Evolutionary conservation across 2,888 invertebrate species (phyloP).

Genomic region (Meandrusa payeni): DNA sequence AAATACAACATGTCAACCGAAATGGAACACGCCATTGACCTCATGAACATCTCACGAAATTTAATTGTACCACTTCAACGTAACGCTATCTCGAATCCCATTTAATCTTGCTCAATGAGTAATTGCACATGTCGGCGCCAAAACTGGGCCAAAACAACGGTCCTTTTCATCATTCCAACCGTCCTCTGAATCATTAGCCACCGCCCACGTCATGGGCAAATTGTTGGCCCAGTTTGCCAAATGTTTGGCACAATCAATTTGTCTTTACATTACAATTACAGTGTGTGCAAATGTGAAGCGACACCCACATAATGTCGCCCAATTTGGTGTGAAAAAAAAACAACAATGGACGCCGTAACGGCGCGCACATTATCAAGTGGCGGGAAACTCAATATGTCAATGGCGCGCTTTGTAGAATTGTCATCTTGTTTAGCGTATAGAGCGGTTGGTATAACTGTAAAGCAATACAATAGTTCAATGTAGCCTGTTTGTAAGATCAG

Average conservation of each 20-base stretch:
- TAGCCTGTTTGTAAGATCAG: too few relatives aligned
- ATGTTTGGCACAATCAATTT: constrained; percentile 70
- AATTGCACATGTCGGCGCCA: constrained; percentile 34
- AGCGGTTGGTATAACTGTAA: constrained; percentile 17
- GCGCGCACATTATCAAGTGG: constrained; percentile 46
- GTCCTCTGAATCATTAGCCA: constrained; percentile 63
- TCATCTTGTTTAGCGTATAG: constrained; percentile 20
- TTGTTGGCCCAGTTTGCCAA: constrained; percentile 57
- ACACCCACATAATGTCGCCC: constrained; percentile 57
- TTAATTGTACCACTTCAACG: constrained; percentile 31
- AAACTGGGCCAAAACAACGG: constrained; percentile 62
- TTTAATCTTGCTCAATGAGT: constrained; percentile 41
- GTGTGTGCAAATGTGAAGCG: constrained; percentile 63
- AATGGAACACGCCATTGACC: constrained; percentile 6
- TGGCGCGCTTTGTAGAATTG: constrained; percentile 29
- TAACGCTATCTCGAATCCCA: constrained; percentile 32
- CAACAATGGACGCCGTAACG: constrained; percentile 69
- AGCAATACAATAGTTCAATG: constrained; percentile 12
- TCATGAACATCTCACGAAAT: constrained; percentile 12
- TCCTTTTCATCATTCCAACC: constrained; percentile 44
- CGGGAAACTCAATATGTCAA: constrained; percentile 46
- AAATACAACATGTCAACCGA: not conserved
- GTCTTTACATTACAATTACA: constrained; percentile 69
- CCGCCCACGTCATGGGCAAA: constrained; percentile 58
- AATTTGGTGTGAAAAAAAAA: constrained; percentile 59